Base-by-base conservation (phyloP, 2,888 invertebrate species). In the Notodonta ziczac region DNA sequence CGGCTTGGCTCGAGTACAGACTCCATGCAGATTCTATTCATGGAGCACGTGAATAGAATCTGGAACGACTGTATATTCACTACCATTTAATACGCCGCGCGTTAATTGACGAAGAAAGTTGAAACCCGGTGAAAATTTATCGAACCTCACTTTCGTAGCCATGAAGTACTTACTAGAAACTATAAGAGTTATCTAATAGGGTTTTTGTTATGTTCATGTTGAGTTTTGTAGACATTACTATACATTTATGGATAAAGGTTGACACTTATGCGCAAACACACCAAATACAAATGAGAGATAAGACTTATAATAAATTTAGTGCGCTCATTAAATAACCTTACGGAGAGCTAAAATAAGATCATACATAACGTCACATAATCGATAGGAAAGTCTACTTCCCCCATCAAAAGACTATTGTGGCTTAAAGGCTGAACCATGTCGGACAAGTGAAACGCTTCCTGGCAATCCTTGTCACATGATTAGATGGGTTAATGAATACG, bases 21-120 rank as follows among this genome's bases (percentile, higher is more conserved):
- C 9, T 40, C 40, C 3, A 5, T 52, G 52, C 32, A 69, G 66
- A 67, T 63, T 65, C 57, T 57, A n/a, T 50, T 55, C 57, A 60
- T 46, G 46, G 12, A 42, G 53, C 35, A n/a, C 32, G n/a, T 16
- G 48, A 35, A 35, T 35, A 35, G 35, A 35, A 35, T 35, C 35
- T 24, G 24, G 1, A 7, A 6, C 35, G 35, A 35, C 6, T 35
- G 0, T 35, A 4, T 35, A 35, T 10, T 50, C 16, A 10, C n/a
- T 14, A 14, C n/a, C 14, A 10, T 53, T 7, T 39, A 35, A 39
- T 53, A 54, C 39, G 5, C 14, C 44, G 12, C 56, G 60, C 55
- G 59, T 61, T 68, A 70, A 74, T 72, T 70, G 66, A 64, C 65
- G 56, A 74, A 70, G 72, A 74, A 74, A 74, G 74, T 67, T 70